phyloP scores from a whole-genome alignment of 2,888 invertebrate genomes.

The Plebejus argus region DNA sequence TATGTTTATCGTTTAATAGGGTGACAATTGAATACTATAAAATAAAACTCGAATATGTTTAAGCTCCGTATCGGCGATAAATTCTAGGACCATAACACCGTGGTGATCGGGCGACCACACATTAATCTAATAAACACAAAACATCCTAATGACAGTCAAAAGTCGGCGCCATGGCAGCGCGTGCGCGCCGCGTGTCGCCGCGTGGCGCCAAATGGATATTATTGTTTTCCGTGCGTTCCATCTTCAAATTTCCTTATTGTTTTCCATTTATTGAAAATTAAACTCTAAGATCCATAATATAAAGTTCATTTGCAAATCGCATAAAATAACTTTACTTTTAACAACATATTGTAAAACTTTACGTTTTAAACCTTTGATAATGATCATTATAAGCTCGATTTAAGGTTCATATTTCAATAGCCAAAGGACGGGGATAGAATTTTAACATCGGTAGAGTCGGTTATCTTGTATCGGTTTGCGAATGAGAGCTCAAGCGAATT shows the following conservation, averaged over 20 bases:
- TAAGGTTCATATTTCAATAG: slow-evolving; percentile 27
- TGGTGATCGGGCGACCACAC: slow-evolving; percentile 49
- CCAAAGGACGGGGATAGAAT: background rate
- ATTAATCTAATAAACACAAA: slow-evolving; percentile 60
- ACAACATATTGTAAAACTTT: slow-evolving; percentile 1
- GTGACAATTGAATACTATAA: background rate
- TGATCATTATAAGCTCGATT: background rate
- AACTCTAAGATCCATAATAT: fast-evolving
- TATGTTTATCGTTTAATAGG: background rate
- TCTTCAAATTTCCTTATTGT: slow-evolving; percentile 36
- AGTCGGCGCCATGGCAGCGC: slow-evolving; percentile 58
- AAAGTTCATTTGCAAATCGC: background rate
- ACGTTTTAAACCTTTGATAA: background rate
- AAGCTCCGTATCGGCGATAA: slow-evolving; percentile 2
- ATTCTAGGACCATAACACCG: slow-evolving; percentile 26
- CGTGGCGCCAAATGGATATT: slow-evolving; percentile 55
- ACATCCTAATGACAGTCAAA: slow-evolving; percentile 59
- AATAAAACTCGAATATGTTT: slow-evolving; percentile 4
- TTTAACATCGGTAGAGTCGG: background rate
- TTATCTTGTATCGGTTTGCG: slow-evolving; percentile 25
- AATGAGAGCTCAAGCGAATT: slow-evolving; percentile 28
- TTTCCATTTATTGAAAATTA: slow-evolving; percentile 26
- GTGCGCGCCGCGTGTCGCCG: slow-evolving; percentile 52
- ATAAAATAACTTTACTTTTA: background rate
- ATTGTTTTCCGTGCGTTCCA: slow-evolving; percentile 52